Conservation (phyloP, 2,797 vertebrate species). For the Natrix natrix region DNA sequence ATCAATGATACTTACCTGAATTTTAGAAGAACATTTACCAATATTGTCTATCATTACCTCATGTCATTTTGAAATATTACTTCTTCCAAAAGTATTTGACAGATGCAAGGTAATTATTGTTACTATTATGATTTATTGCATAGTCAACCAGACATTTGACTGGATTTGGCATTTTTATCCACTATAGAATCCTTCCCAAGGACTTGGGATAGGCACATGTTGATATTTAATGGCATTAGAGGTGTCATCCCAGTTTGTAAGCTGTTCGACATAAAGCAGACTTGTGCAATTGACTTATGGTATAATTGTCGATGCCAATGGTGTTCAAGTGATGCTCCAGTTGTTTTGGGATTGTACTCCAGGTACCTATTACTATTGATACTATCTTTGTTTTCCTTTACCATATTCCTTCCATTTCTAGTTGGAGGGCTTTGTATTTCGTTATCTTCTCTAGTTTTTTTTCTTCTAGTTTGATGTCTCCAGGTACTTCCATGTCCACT, state of each 20-base stretch:
- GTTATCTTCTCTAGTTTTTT: background rate
- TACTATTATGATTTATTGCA: background rate
- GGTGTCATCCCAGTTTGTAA: background rate
- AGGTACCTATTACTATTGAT: background rate
- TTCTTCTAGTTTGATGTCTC: too few relatives aligned
- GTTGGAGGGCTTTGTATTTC: background rate
- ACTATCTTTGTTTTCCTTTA: background rate
- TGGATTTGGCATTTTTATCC: background rate
- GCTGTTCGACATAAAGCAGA: background rate
- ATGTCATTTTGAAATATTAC: background rate
- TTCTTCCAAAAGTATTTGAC: background rate
- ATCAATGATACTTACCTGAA: background rate
- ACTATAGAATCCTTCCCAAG: background rate
- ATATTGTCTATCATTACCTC: background rate
- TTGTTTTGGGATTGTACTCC: background rate
- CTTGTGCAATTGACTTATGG: background rate
- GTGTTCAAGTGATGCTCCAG: background rate
- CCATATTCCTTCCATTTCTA: background rate
- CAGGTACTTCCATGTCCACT: too few relatives aligned
- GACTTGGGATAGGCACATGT: background rate
- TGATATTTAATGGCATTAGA: background rate
- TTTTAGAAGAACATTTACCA: background rate
- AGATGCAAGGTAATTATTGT: background rate
- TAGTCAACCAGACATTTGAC: background rate
- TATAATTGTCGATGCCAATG: background rate